Evolutionary conservation across 2,888 invertebrate genomes (phyloP), one percentile per base, ranked within the genome.

Genomic region (Linyphia triangularis): DNA sequence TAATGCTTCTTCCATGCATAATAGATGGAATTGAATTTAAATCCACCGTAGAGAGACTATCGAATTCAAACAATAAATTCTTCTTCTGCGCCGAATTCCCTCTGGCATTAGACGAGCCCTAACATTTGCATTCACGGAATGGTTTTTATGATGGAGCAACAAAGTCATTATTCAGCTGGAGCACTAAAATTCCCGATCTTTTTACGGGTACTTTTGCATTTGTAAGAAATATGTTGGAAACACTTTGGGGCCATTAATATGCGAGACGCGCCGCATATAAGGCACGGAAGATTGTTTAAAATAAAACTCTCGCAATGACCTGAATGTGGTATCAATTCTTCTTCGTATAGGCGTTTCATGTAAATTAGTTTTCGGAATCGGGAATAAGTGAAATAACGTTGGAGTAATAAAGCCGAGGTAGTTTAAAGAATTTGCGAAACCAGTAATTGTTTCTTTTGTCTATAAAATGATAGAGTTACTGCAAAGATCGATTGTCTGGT

Each of bases 11-110:
- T 28, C 30, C 26, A n/a, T n/a, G n/a, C n/a, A n/a, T n/a, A n/a
- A n/a, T n/a, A n/a, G 13, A 13, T 10, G 40, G 59, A 79, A 81
- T 67, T 81, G 81, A 81, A 69, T 81, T 81, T 81, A 69, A 81
- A 81, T 81, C 81, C 69, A 37, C 51, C 69, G 30, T 10, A 63
- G 26, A 26, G 26, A 67, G 69, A 69, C 51, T 77, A 77, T 59
- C 65, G 78, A 67, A 51, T 51, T 10, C 57, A 30, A 33, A 67
- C 69, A 67, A 57, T 81, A 81, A 81, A 81, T 81, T 81, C 24
- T 65, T 57, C 67, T n/a, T 69, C 30, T 69, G 57, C 51, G 43
- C 43, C 67, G 37, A 69, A 51, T 51, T 51, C 51, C 69, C 69
- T 51, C 9, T 10, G 81, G 81, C 67, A 81, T 81, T 81, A 81